phyloP scores from a whole-genome alignment of 2,888 invertebrate species.

The Hypomecis atomaria region DNA sequence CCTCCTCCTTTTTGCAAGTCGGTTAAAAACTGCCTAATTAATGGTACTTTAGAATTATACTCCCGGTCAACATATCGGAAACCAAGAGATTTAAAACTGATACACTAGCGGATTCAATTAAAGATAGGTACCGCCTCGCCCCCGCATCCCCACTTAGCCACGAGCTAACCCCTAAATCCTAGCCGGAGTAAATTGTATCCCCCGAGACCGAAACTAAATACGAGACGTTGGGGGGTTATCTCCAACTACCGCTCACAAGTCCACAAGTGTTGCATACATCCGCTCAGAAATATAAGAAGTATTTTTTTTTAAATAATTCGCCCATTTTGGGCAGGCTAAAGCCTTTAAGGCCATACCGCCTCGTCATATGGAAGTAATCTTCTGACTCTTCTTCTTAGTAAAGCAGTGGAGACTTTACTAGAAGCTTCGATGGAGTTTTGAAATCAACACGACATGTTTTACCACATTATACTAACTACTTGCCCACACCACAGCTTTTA shows the following conservation, averaged over 20 bases:
- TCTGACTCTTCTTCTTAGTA: no score
- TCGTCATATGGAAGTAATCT: no score
- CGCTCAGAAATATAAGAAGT: neutral
- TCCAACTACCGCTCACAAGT: slow-evolving; percentile 9
- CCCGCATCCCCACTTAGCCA: slow-evolving; percentile 26
- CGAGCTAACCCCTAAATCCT: slow-evolving; percentile 33
- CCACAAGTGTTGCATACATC: neutral
- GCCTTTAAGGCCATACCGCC: no score
- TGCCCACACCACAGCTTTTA: no score
- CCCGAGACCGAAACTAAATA: slow-evolving; percentile 28
- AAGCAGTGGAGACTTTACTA: no score
- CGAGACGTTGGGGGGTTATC: slow-evolving; percentile 24
- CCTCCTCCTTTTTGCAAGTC: no score
- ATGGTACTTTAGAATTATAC: neutral
- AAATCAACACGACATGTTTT: no score
- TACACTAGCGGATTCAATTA: slow-evolving; percentile 5
- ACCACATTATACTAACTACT: no score
- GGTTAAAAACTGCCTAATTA: no score
- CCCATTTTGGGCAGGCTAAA: no score
- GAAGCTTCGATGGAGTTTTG: no score
- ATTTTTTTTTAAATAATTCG: neutral
- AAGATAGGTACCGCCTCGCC: slow-evolving; percentile 2
- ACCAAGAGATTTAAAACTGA: neutral
- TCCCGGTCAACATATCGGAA: no score
- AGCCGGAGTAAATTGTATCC: slow-evolving; percentile 32